Evolutionary conservation across 2,888 invertebrate species (phyloP).

Genomic region (Tanytarsus gracilentus): DNA sequence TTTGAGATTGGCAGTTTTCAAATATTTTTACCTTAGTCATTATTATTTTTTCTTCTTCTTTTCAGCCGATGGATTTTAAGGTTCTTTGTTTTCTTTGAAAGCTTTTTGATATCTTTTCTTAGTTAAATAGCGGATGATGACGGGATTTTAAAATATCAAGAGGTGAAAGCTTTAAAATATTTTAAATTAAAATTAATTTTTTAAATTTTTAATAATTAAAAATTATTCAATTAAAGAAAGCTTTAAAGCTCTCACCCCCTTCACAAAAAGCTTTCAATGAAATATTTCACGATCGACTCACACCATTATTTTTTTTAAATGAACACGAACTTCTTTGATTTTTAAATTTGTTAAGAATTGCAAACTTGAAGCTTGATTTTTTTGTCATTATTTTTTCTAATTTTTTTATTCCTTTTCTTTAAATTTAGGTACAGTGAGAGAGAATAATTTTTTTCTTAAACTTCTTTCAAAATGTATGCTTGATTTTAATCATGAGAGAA

Average conservation of each 20-base stretch:
- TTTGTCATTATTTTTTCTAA: background rate
- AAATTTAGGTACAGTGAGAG: constrained; percentile 25
- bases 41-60: no score
- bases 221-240: no score
- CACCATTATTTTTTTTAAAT: background rate
- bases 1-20: background rate
- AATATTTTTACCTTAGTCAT: background rate
- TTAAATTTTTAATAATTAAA: no score
- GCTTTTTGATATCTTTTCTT: background rate
- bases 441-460: background rate
- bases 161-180: background rate
- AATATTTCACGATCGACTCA: background rate
- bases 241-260: no score
- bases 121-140: no score
- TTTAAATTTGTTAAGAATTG: background rate
- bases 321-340: constrained; percentile 14
- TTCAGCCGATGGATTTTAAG: constrained; percentile 1
- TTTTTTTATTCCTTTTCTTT: background rate
- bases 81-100: background rate
- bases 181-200: no score
- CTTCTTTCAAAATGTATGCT: no score
- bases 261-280: background rate
- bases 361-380: constrained; percentile 19
- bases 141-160: background rate
- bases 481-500: no score